These are phyloP conservation scores for Hylia prasina DNA, from an alignment of 2,113 vertebrate species.

Conservation along the genomic window DNA sequence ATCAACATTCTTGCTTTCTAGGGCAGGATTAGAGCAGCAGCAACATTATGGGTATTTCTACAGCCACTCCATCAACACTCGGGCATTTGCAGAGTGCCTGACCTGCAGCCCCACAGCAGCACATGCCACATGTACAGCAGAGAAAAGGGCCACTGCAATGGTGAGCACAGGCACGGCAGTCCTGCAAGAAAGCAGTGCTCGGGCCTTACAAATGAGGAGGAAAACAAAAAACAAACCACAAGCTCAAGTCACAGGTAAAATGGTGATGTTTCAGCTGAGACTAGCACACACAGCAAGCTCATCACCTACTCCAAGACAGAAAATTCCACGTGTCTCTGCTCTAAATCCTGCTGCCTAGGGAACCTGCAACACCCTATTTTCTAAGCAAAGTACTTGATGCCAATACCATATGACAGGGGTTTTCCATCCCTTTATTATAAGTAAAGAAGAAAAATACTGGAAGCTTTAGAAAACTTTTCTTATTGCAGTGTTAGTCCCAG, in stretches of 20 bases:
- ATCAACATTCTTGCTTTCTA: conserved; percentile 34
- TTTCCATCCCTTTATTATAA: neutral
- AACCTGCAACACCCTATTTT: neutral
- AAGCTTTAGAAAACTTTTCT: neutral
- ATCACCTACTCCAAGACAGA: neutral
- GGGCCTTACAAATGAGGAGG: neutral
- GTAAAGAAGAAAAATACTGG: neutral
- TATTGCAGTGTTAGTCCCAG: neutral
- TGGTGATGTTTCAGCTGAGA: neutral
- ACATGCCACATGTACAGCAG: fast-evolving
- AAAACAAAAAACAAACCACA: neutral
- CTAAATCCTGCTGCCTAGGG: neutral
- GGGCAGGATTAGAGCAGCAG: neutral
- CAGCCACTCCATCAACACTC: neutral
- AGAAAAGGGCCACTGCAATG: neutral
- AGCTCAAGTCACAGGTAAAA: neutral
- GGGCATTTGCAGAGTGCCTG: neutral
- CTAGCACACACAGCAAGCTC: neutral
- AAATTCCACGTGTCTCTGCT: neutral
- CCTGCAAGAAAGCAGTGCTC: neutral
- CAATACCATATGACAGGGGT: neutral
- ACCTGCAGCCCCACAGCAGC: neutral
- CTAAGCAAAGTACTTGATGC: neutral
- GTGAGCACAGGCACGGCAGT: fast-evolving
- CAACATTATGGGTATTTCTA: neutral